Percentiles rank a stretch among this genome's conserved stretches.
Conservation (phyloP, 2,888 invertebrate species). For the Anaspis maculata region DNA sequence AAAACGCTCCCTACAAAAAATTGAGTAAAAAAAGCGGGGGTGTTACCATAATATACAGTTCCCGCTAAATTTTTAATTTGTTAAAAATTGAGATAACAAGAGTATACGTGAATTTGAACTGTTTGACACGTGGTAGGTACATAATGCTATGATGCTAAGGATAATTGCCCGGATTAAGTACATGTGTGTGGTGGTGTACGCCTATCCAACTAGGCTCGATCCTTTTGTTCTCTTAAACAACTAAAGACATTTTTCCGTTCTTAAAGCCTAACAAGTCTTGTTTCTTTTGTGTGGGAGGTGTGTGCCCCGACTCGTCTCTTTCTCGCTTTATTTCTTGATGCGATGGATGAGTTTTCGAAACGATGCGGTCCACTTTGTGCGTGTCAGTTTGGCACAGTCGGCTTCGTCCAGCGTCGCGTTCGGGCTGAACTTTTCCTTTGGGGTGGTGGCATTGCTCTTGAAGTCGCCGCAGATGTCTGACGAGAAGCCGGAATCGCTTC, state of each 20-base stretch:
- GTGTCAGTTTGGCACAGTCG: slow-evolving; percentile 42
- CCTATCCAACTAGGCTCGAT: slow-evolving; percentile 1
- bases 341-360: slow-evolving; percentile 48
- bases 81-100: neutral
- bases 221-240: slow-evolving; percentile 8
- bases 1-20: no score
- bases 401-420: slow-evolving; percentile 37
- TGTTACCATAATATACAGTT: no score
- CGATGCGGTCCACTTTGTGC: slow-evolving; percentile 54
- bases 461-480: slow-evolving; percentile 44
- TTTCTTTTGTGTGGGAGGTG: neutral
- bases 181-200: neutral
- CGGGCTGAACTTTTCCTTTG: slow-evolving; percentile 39
- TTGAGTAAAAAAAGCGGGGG: no score
- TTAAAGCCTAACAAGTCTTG: neutral
- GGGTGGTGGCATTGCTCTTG: slow-evolving; percentile 39
- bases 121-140: neutral
- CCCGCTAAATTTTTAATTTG: no score
- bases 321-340: slow-evolving; percentile 33
- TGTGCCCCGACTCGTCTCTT: neutral
- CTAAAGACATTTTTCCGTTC: slow-evolving; percentile 3
- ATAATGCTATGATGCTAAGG: neutral
- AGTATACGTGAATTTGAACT: neutral
- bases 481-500: slow-evolving; percentile 46
- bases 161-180: neutral